Conservation (phyloP, 2,797 vertebrate genomes). For the Varecia variegata region DNA sequence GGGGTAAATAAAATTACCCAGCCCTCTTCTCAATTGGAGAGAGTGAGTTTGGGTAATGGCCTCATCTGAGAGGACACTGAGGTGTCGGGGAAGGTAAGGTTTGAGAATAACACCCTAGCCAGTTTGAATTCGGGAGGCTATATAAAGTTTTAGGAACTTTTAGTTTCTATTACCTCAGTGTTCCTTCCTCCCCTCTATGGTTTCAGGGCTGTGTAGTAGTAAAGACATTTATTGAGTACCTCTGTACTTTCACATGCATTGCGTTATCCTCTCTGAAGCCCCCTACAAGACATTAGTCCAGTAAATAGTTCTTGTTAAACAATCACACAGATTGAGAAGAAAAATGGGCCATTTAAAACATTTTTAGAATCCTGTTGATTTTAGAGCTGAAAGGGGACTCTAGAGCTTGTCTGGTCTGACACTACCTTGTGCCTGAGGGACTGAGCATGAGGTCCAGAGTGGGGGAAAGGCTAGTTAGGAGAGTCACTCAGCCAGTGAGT, state of each 20-base stretch:
- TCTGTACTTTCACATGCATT: not conserved
- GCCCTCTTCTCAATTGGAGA: not conserved
- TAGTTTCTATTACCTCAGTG: not conserved
- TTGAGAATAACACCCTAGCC: not conserved
- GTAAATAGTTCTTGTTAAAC: not conserved
- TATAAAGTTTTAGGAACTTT: not conserved
- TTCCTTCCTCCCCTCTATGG: not conserved
- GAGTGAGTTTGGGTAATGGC: not conserved
- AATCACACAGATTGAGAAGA: not conserved
- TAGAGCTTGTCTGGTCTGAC: not conserved
- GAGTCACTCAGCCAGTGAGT: not conserved
- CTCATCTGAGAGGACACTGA: not conserved
- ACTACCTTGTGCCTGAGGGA: not conserved
- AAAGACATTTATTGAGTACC: not conserved
- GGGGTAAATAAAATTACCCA: not conserved
- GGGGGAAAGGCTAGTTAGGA: not conserved
- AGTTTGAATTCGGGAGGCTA: not conserved
- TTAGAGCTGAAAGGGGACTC: constrained; percentile 27
- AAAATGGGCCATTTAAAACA: not conserved
- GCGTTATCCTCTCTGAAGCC: not conserved
- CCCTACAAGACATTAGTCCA: not conserved
- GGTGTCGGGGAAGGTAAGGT: not conserved
- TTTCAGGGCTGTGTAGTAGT: not conserved
- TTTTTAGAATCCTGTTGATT: constrained; percentile 12
- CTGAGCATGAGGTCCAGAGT: not conserved